Evolutionary conservation across 2,113 vertebrate genomes (phyloP).

Genomic region (Rhea pennata): DNA sequence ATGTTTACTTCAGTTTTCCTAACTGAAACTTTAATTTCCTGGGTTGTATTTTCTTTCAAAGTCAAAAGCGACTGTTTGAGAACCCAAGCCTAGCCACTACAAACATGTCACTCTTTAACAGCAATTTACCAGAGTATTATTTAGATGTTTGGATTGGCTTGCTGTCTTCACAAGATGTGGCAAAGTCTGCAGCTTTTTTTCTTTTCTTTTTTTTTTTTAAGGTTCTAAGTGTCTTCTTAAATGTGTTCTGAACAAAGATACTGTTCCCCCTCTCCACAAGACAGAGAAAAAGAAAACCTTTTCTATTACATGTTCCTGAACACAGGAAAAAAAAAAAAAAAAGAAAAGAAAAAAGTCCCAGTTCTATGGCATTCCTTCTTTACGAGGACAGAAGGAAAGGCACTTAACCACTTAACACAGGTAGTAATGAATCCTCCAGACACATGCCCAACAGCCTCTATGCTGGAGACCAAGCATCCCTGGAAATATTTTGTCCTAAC

Average conservation of each 20-base stretch:
- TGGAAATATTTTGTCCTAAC: not conserved
- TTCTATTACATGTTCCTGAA: not conserved
- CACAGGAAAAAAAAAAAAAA: not conserved
- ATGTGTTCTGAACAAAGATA: not conserved
- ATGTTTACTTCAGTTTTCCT: conserved; percentile 27
- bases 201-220: too few relatives aligned
- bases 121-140: not conserved
- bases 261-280: not conserved
- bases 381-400: conserved; percentile 30
- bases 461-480: not conserved
- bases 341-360: not conserved
- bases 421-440: conserved; percentile 32
- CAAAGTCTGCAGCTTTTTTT: not conserved
- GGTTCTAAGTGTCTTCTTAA: not conserved
- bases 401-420: conserved; percentile 30
- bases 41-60: conserved; percentile 52
- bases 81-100: conserved; percentile 11
- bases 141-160: not conserved
- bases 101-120: not conserved
- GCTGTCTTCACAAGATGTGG: not conserved
- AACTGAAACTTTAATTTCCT: conserved; percentile 39
- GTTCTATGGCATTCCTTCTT: not conserved
- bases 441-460: not conserved
- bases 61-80: conserved; percentile 9
- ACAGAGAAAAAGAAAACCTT: not conserved